These are phyloP conservation scores for Creontiades dilutus DNA, from an alignment of 2,888 invertebrate genomes.

Conservation along the genomic window DNA sequence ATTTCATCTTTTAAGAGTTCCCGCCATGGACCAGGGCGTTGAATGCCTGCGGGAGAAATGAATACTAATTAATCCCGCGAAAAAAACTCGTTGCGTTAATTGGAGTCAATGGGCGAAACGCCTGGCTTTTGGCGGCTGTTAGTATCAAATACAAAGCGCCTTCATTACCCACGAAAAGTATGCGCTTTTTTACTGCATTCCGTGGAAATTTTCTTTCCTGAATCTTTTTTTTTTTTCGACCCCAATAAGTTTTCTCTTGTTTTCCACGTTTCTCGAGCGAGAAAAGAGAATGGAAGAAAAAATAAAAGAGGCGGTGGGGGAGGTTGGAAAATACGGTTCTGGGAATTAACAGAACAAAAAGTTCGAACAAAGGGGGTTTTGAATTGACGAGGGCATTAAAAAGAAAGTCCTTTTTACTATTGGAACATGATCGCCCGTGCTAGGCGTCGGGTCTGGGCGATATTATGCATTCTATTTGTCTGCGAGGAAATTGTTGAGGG, in stretches of 20 bases:
- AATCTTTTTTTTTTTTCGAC: background rate
- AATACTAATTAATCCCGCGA: conserved; percentile 41
- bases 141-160: conserved; percentile 56
- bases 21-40: background rate
- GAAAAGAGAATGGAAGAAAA: background rate
- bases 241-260: conserved; percentile 33
- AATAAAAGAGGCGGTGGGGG: conserved; percentile 5
- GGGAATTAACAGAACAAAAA: conserved; percentile 39
- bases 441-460: background rate
- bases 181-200: conserved; percentile 6
- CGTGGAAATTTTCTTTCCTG: background rate
- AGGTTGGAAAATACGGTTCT: background rate
- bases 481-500: conserved; percentile 53
- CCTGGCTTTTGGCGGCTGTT: conserved; percentile 51
- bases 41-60: conserved; percentile 48
- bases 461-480: conserved; percentile 70
- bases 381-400: conserved; percentile 8
- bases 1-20: conserved; percentile 25
- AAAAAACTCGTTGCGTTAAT: conserved; percentile 41
- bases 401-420: conserved; percentile 26
- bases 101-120: conserved; percentile 52
- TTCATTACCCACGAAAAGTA: conserved; percentile 50
- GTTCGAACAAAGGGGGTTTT: conserved; percentile 23
- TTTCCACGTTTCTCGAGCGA: conserved; percentile 9
- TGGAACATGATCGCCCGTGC: conserved; percentile 18